These are phyloP conservation scores for Micropoecilia bifurca DNA, from an alignment of 2,797 vertebrate genomes.

Conservation along the genomic window DNA sequence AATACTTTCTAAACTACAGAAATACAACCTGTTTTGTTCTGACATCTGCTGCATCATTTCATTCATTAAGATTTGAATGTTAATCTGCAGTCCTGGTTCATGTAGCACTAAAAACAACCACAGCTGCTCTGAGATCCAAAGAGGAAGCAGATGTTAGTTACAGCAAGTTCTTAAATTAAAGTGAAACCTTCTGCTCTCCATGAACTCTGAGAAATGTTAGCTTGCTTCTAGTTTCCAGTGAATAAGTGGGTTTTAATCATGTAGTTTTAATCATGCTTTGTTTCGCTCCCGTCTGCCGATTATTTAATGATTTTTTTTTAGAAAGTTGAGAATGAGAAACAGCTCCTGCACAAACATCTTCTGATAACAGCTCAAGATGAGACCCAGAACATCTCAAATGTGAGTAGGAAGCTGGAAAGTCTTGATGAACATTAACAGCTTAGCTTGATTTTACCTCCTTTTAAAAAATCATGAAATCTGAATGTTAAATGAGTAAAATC, in stretches of 20 bases:
- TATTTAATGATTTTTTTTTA: neutral
- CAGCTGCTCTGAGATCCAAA: neutral
- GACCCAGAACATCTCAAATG: neutral
- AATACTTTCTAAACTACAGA: neutral
- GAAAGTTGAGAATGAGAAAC: neutral
- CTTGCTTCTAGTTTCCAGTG: neutral
- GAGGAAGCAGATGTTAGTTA: neutral
- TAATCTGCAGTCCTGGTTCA: neutral
- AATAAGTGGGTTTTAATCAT: neutral
- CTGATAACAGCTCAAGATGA: neutral
- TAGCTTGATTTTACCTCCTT: neutral
- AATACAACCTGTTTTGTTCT: neutral
- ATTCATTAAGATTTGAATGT: neutral
- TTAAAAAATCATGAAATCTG: neutral
- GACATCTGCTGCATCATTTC: neutral
- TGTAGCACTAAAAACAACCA: neutral
- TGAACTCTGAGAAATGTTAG: neutral
- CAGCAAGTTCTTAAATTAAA: neutral
- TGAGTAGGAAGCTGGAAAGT: neutral
- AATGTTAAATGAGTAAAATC: neutral
- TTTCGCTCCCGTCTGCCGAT: neutral
- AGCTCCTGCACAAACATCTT: neutral
- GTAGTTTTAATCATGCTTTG: neutral
- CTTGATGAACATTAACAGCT: neutral
- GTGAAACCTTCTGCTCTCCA: neutral